These are phyloP conservation scores for Gymnocypris eckloni DNA, from an alignment of 2,797 vertebrate genomes.

Conservation along the genomic window DNA sequence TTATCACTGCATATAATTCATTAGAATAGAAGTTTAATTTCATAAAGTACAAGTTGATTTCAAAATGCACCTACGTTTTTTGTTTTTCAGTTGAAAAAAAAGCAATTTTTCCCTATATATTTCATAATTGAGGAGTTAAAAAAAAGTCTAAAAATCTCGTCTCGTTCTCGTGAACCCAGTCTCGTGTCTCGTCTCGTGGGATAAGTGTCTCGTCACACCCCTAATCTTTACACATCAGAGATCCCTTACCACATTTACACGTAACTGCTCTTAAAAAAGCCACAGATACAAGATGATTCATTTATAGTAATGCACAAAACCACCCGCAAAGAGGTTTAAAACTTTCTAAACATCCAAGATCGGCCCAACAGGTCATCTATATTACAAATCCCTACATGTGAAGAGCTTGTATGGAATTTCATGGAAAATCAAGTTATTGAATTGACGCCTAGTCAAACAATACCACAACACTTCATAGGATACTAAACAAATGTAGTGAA, in stretches of 20 bases:
- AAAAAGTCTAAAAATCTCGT: too few relatives aligned
- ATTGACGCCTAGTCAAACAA: constrained; percentile 10
- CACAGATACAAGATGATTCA: neutral
- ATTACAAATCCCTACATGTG: neutral
- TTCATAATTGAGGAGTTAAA: too few relatives aligned
- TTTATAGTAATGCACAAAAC: neutral
- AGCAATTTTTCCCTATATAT: too few relatives aligned
- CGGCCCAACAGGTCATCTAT: neutral
- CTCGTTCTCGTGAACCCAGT: too few relatives aligned
- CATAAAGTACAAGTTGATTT: too few relatives aligned
- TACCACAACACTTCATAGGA: neutral
- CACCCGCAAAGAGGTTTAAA: neutral
- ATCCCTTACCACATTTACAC: neutral
- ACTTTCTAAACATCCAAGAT: neutral
- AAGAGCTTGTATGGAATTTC: constrained; percentile 3
- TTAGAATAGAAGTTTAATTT: too few relatives aligned
- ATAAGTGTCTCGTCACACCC: too few relatives aligned
- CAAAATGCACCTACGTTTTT: too few relatives aligned
- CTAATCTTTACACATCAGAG: constrained; percentile 11
- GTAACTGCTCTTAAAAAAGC: neutral
- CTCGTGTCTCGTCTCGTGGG: too few relatives aligned
- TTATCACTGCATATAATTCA: too few relatives aligned
- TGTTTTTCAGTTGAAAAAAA: too few relatives aligned
- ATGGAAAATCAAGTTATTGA: constrained; percentile 4
- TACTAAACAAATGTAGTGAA: neutral